Percentiles rank a stretch among this genome's conserved stretches.
phyloP scores from a whole-genome alignment of 2,888 invertebrate species.

The Pelosia muscerda region DNA sequence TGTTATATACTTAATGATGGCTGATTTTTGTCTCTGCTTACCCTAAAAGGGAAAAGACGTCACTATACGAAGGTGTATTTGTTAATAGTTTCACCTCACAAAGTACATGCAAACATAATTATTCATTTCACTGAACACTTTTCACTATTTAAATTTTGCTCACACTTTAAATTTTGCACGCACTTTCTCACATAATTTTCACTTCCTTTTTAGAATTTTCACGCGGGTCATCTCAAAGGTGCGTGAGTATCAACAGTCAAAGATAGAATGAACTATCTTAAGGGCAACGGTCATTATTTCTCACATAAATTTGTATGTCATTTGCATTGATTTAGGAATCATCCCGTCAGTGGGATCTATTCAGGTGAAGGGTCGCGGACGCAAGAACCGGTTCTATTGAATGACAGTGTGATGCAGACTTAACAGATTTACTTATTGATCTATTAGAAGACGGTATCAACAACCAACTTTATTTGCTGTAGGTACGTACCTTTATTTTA shows the following conservation, averaged over 20 bases:
- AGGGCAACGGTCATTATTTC: conserved; percentile 71
- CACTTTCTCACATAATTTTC: neutral
- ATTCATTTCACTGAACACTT: neutral
- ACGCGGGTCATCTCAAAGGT: neutral
- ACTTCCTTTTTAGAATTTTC: neutral
- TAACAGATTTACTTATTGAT: too few relatives aligned
- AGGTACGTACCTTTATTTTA: too few relatives aligned
- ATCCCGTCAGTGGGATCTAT: conserved; percentile 36
- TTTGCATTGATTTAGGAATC: conserved; percentile 60
- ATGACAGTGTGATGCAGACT: neutral
- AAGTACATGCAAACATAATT: neutral
- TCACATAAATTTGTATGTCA: conserved; percentile 76
- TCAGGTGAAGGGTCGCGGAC: conserved; percentile 44
- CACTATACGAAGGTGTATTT: neutral
- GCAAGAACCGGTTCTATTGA: conserved; percentile 50
- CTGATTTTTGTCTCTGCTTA: too few relatives aligned
- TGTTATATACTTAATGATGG: too few relatives aligned
- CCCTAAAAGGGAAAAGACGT: too few relatives aligned
- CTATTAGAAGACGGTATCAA: too few relatives aligned
- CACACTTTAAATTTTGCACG: neutral
- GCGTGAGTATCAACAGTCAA: conserved; percentile 49
- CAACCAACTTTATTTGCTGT: too few relatives aligned
- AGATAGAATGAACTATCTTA: conserved; percentile 61
- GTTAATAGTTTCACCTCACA: neutral
- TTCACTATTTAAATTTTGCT: neutral